phyloP scores from a whole-genome alignment of 2,797 vertebrate genomes.

The Spinibarbus caldwelli region DNA sequence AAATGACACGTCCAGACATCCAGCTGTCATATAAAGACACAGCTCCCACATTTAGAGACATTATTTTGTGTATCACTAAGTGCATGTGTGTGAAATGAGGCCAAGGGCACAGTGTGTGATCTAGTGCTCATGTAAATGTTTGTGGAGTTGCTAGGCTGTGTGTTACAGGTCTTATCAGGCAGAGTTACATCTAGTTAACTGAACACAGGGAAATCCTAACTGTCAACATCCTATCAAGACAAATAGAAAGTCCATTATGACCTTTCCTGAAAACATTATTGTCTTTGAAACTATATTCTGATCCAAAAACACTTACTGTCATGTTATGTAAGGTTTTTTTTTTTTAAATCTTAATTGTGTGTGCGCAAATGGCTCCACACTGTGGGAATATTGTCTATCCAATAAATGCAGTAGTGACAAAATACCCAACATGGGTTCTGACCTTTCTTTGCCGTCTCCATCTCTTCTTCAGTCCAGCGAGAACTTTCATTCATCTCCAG shows the following conservation, averaged over 20 bases:
- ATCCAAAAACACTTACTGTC: background rate
- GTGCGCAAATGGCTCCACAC: background rate
- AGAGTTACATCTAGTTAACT: constrained; percentile 1
- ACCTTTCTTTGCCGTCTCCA: constrained; percentile 99
- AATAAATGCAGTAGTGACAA: background rate
- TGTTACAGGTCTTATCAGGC: constrained; percentile 37
- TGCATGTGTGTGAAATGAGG: constrained; percentile 35
- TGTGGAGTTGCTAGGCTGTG: constrained; percentile 41
- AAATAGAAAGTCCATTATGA: background rate
- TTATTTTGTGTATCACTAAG: constrained; percentile 9
- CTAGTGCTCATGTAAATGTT: constrained; percentile 39
- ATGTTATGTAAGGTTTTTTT: background rate
- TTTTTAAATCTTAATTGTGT: background rate
- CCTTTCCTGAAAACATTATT: background rate
- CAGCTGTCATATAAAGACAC: constrained; percentile 25
- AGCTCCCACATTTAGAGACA: background rate
- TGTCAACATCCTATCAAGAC: background rate
- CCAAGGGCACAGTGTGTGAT: constrained; percentile 32
- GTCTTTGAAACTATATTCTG: background rate
- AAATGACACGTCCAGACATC: background rate
- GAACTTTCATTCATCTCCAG: constrained; percentile 99
- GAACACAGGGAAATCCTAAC: constrained; percentile 9
- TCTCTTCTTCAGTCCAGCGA: constrained; percentile 98
- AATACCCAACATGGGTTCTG: constrained; percentile 51
- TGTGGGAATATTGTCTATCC: background rate